Evolutionary conservation across 2,888 invertebrate genomes (phyloP).

Genomic region (Kuschelorhynchus macadamiae): DNA sequence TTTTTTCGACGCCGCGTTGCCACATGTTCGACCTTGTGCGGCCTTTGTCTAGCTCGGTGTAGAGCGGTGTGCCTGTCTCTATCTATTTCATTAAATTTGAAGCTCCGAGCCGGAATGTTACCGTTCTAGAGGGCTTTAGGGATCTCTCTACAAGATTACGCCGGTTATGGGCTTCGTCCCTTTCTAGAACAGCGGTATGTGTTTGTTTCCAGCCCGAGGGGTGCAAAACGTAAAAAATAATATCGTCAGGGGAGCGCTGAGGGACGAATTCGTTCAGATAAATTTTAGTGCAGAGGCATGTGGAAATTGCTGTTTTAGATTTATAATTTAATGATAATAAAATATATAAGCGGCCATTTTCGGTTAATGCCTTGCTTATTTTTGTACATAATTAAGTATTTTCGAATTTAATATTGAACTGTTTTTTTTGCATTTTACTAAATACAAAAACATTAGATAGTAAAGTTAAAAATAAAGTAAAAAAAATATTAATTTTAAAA

Average conservation of each 20-base stretch:
- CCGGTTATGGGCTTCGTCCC: slow-evolving; percentile 49
- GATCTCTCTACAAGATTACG: slow-evolving; percentile 50
- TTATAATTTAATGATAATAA: no score
- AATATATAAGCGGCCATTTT: no score
- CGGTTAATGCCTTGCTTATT: no score
- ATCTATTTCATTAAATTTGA: slow-evolving; percentile 48
- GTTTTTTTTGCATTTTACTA: no score
- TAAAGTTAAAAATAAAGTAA: no score
- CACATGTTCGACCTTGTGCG: slow-evolving; percentile 19
- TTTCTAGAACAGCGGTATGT: slow-evolving; percentile 48
- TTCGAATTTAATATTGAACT: no score
- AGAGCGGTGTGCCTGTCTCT: slow-evolving; percentile 8
- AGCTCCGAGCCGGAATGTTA: slow-evolving; percentile 47
- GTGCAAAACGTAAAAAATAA: slow-evolving; percentile 50
- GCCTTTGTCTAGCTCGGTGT: slow-evolving; percentile 22
- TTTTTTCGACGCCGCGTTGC: slow-evolving; percentile 37
- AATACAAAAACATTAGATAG: no score
- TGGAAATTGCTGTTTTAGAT: not conserved
- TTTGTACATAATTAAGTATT: no score
- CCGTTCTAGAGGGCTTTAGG: slow-evolving; percentile 49
- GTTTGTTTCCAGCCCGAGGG: slow-evolving; percentile 38
- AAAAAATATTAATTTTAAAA: no score
- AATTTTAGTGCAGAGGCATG: slow-evolving; percentile 34
- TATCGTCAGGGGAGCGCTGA: slow-evolving; percentile 38
- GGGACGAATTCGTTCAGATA: slow-evolving; percentile 38